Evolutionary conservation across 2,888 invertebrate species (phyloP).

Genomic region (Thymelicus lineola): DNA sequence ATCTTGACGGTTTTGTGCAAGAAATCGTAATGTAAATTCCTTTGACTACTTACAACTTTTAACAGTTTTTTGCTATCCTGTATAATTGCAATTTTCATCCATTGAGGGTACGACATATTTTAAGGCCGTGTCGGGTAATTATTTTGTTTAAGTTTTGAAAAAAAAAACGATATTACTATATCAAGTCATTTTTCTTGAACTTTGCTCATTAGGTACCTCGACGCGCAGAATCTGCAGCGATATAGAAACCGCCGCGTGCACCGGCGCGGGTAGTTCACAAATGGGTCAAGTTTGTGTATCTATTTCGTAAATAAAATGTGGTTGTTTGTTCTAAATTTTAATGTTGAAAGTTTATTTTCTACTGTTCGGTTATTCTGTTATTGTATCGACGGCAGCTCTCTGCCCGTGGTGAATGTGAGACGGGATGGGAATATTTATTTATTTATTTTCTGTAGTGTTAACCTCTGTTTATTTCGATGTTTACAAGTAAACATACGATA

Average conservation of each 20-base stretch:
- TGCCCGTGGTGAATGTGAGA: not conserved
- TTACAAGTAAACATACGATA: too few species aligned
- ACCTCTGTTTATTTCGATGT: too few species aligned
- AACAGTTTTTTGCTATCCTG: too few species aligned
- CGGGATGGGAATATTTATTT: not conserved
- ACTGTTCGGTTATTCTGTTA: constrained; percentile 7
- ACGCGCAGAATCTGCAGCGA: not conserved
- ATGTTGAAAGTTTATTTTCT: constrained; percentile 24
- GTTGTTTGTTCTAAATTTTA: constrained; percentile 18
- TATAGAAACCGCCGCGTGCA: too few species aligned
- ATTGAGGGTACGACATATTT: not conserved
- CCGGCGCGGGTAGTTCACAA: constrained; percentile 22
- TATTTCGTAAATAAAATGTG: constrained; percentile 31
- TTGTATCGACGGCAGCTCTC: not conserved
- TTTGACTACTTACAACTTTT: too few species aligned
- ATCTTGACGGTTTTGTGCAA: too few species aligned
- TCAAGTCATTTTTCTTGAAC: not conserved
- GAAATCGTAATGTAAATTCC: too few species aligned
- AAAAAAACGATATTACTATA: too few species aligned
- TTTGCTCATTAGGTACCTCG: constrained; percentile 4
- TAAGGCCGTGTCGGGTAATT: not conserved
- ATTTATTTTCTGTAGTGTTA: too few species aligned
- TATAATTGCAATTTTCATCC: too few species aligned
- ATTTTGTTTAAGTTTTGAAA: too few species aligned
- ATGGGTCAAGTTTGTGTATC: constrained; percentile 32